Base-by-base conservation (phyloP, 2,888 invertebrate genomes). In the Noctua pronuba region DNA sequence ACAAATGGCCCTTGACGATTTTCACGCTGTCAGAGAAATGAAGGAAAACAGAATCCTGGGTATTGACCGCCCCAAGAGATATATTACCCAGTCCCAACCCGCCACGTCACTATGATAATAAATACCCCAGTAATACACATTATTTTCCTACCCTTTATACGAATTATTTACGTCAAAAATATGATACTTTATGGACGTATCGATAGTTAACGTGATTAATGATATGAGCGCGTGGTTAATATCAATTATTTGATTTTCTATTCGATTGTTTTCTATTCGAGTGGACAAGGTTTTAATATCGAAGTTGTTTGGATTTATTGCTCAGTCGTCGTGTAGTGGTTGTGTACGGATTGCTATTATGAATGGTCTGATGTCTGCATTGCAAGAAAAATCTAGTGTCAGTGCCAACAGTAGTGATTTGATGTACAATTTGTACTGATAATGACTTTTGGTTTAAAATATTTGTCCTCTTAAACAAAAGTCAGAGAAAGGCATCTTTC, bases 1-100 rank as follows among this genome's bases (percentile, higher is more conserved):
- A 92, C 93, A 95, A 96, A 96, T 95, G 95, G 90, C 93, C 95
- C 96, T 94, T 95, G 95, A 95, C 95, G 93, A 91, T 92, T 95
- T 83, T 94, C 93, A 94, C 94, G 90, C 89, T 93, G 93, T 95
- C 95, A 94, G 93, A 92, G 92, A 93, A 95, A 95, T 95, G 94
- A 94, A 94, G 94, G 94, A 94, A 95, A 95, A 95, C 94, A 95
- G 92, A 88, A 79, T 90, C 87, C 88, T 88, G 85, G 79, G 83
- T 82, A 87, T 87, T 86, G 90, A 88, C 90, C 91, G 87, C 90
- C 91, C 92, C 90, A 84, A 92, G 90, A 93, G 94, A 93, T 94
- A 94, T 94, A 94, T 93, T 89, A 91, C 90, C 88, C 85, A 89
- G 88, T 71, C 86, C 85, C 90, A 89, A 91, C 91, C 91, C 90